Evolutionary conservation across 2,888 invertebrate genomes (phyloP).

Genomic region (Zaprionus obscuricornis): DNA sequence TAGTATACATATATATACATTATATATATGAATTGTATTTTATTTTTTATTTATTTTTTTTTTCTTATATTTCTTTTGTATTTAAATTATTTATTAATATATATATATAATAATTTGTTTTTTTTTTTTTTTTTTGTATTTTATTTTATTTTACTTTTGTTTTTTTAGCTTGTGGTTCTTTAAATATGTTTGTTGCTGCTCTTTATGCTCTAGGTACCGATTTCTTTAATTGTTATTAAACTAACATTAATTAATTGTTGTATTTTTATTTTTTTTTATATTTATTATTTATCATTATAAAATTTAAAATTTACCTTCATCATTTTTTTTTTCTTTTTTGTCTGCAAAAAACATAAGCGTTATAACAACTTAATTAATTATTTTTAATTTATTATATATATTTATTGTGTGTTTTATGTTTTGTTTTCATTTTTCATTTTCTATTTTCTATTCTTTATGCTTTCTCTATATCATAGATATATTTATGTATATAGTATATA

Average conservation of each 20-base stretch:
- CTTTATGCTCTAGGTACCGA: constrained; percentile 74
- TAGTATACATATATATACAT: constrained; percentile 9
- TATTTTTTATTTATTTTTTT: too few relatives aligned
- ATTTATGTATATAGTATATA: constrained; percentile 39
- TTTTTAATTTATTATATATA: constrained; percentile 34
- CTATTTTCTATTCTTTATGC: too few relatives aligned
- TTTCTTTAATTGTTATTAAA: constrained; percentile 18
- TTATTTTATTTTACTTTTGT: too few relatives aligned
- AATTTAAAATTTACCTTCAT: constrained; percentile 67
- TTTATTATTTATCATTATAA: constrained; percentile 41
- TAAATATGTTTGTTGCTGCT: constrained; percentile 71
- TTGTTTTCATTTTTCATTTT: constrained; percentile 30
- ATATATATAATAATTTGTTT: constrained; percentile 39
- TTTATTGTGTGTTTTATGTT: constrained; percentile 51
- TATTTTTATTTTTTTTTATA: constrained; percentile 16
- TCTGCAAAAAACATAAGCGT: constrained; percentile 73
- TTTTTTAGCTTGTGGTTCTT: constrained; percentile 67
- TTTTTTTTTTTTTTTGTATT: too few relatives aligned
- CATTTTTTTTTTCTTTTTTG: too few relatives aligned
- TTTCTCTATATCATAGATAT: constrained; percentile 24
- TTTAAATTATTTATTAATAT: constrained; percentile 66
- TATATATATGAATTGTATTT: constrained; percentile 34
- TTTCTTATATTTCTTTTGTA: too few relatives aligned
- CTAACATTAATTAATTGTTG: constrained; percentile 9
- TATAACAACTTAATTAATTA: constrained; percentile 73